Evolutionary conservation across 23 tunicate genomes (phyloP), one percentile per base, ranked within the genome.

Genomic region (Ciona savignyi): DNA sequence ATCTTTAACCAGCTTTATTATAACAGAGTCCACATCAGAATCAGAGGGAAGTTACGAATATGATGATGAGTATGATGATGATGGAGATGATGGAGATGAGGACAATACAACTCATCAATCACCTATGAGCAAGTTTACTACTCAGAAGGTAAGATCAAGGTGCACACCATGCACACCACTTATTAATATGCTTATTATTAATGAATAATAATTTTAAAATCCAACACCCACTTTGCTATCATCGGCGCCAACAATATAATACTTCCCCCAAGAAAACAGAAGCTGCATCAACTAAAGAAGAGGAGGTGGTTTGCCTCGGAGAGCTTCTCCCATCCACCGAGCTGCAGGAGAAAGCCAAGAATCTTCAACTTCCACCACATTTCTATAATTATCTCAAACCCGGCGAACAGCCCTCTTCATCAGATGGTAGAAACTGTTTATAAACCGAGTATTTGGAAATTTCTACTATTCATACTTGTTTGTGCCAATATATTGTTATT

Each of bases 321-420:
- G 93, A 86, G 77, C 64, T 70, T 33, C 83, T 82, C 31, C 95
- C 95, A 33, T 77, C 88, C 20, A 35, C 62, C 20, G 95, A 88
- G 70, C 76, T 89, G n/a, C 89, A 83, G 72, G 80, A 78, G 30
- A 78, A 78, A 42, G 96, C 96, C 2, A 32, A 66, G 60, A 30
- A 49, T 1, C 70, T 83, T 0, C 35, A 25, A 31, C 83, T 83
- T 51, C 82, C 83, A 19, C 82, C 69, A 25, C 68, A 56, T 48
- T 83, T 83, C 71, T 83, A 83, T 73, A 83, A 83, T 29, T 83
- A 78, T 67, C 71, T 78, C 34, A 72, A 75, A 23, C 23, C 15
- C 23, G 67, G 28, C 6, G 67, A 63, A 63, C 23, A 63, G 23
- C 6, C 67, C 15, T 9, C 9, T 42, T 42, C n/a, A n/a, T n/a